phyloP scores from a whole-genome alignment of 2,888 invertebrate genomes.

The Timandra comae region DNA sequence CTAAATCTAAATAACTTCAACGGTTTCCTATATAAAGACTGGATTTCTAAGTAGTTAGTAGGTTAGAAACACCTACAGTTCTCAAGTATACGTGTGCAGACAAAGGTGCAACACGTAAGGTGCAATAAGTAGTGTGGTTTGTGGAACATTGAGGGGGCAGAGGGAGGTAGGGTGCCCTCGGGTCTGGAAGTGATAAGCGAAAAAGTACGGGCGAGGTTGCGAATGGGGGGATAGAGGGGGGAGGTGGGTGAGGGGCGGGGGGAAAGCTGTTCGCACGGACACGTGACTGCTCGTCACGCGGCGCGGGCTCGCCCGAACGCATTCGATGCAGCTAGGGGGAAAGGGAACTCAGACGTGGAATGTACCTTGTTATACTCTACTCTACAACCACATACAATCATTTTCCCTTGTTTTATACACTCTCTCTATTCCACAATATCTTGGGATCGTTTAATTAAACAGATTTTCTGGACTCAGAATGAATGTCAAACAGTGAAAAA shows the following conservation, averaged over 20 bases:
- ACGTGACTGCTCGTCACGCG: constrained; percentile 53
- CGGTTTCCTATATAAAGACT: too few relatives aligned
- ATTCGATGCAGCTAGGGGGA: constrained; percentile 31
- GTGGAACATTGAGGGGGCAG: constrained; percentile 20
- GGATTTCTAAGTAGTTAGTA: too few relatives aligned
- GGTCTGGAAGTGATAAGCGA: constrained; percentile 37
- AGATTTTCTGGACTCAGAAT: too few relatives aligned
- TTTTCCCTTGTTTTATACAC: too few relatives aligned
- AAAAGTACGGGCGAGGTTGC: too few relatives aligned
- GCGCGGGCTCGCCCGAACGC: constrained; percentile 34
- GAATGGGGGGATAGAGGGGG: constrained; percentile 8
- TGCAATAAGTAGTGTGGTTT: constrained; percentile 20
- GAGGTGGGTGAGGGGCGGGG: constrained; percentile 15
- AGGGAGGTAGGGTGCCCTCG: constrained; percentile 28
- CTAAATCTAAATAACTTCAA: too few relatives aligned
- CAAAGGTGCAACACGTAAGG: constrained; percentile 30
- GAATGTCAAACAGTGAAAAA: too few relatives aligned
- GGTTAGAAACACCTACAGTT: too few relatives aligned
- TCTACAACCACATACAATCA: too few relatives aligned
- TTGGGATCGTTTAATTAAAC: too few relatives aligned
- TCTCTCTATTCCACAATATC: too few relatives aligned
- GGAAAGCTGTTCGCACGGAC: constrained; percentile 24
- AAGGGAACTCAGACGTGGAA: constrained; percentile 18
- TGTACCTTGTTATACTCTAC: constrained; percentile 5
- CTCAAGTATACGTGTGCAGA: too few relatives aligned